phyloP scores from a whole-genome alignment of 2,113 vertebrate species.

The Semnornis frantzii region DNA sequence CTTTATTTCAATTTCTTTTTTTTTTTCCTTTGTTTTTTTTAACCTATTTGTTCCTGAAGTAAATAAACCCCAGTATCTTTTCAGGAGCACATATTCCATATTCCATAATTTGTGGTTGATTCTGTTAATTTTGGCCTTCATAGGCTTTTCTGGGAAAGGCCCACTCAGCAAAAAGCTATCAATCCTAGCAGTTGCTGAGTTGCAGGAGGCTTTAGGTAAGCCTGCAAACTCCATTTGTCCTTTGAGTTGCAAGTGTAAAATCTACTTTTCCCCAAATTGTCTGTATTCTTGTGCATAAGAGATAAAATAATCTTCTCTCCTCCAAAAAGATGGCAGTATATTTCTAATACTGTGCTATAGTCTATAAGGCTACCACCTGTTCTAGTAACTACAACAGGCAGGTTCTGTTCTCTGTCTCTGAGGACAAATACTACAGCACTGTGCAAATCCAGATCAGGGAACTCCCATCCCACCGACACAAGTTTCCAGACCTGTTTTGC shows the following conservation, averaged over 20 bases:
- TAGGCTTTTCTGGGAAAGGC: not conserved
- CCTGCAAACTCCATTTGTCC: not conserved
- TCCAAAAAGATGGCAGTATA: constrained; percentile 5
- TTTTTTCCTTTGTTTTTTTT: not conserved
- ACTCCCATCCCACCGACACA: not conserved
- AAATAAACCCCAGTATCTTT: not conserved
- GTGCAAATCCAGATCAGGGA: not conserved
- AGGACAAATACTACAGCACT: not conserved
- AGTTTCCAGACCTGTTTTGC: not conserved
- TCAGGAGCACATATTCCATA: not conserved
- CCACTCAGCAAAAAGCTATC: not conserved
- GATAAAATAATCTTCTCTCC: not conserved
- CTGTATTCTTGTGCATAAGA: not conserved
- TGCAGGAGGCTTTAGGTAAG: not conserved
- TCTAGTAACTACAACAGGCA: not conserved
- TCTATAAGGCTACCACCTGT: not conserved
- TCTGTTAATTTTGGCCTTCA: constrained; percentile 11
- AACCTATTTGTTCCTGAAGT: not conserved
- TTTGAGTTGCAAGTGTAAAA: not conserved
- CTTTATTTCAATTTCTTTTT: constrained; percentile 27
- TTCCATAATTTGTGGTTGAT: not conserved
- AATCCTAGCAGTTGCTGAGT: constrained; percentile 17
- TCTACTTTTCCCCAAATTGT: not conserved
- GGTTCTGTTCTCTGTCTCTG: not conserved
- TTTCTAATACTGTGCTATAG: not conserved